Conservation (phyloP, 2,797 vertebrate genomes). For the Enteromius afrohamiltoni region DNA sequence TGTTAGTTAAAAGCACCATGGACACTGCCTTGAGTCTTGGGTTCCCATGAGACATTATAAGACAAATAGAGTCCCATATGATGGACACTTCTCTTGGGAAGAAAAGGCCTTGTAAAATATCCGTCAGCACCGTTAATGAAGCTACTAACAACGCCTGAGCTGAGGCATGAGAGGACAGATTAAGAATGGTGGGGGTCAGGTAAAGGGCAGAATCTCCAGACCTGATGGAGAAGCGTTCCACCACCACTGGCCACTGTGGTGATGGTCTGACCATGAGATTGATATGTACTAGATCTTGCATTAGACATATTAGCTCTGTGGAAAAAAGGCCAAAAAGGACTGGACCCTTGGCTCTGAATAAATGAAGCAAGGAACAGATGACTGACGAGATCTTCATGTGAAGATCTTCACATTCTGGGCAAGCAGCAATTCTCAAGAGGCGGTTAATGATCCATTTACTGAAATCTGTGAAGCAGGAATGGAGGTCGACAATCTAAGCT, state of each 20-base stretch:
- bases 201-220: conserved; percentile 69
- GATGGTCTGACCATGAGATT: conserved; percentile 63
- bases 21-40: conserved; percentile 77
- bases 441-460: conserved; percentile 92
- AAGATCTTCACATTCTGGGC: conserved; percentile 86
- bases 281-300: conserved; percentile 81
- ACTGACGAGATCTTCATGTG: conserved; percentile 85
- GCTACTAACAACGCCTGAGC: conserved; percentile 83
- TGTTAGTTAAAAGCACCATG: conserved; percentile 79
- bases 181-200: conserved; percentile 83
- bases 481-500: neutral
- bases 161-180: conserved; percentile 77
- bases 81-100: conserved; percentile 79
- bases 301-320: conserved; percentile 82
- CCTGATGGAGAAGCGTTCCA: conserved; percentile 78
- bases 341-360: conserved; percentile 85
- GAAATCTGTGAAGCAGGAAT: conserved; percentile 82
- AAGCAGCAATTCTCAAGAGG: conserved; percentile 88
- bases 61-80: conserved; percentile 88
- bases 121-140: conserved; percentile 78
- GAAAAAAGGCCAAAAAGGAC: conserved; percentile 83
- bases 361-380: conserved; percentile 88
- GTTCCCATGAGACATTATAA: conserved; percentile 80
- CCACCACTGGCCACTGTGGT: conserved; percentile 82
- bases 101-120: conserved; percentile 80